Evolutionary conservation across 2,888 invertebrate species (phyloP).

Genomic region (Liodrosophila aerea): DNA sequence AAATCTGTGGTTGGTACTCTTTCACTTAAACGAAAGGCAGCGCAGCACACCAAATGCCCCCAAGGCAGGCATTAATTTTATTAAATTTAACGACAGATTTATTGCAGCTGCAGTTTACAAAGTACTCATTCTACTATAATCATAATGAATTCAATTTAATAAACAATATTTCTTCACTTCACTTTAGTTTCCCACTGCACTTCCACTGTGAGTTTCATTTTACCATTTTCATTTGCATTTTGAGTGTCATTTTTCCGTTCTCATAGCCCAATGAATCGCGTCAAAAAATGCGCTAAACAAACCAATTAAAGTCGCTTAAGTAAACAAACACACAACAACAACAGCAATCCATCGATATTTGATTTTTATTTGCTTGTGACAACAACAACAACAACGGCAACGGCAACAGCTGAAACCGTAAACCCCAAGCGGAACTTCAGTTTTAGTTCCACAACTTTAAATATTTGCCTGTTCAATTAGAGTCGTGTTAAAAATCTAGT

Average conservation of each 20-base stretch:
- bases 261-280: conserved; percentile 8
- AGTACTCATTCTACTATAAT: neutral
- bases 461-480: conserved; percentile 74
- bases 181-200: neutral
- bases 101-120: conserved; percentile 34
- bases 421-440: conserved; percentile 46
- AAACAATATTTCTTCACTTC: no score
- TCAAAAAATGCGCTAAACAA: conserved; percentile 55
- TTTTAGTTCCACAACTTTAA: conserved; percentile 35
- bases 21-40: conserved; percentile 49
- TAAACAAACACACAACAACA: conserved; percentile 43
- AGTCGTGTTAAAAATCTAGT: conserved; percentile 54
- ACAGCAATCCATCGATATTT: conserved; percentile 28
- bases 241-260: conserved; percentile 5
- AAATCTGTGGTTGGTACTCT: conserved; percentile 46
- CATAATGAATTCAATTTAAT: no score
- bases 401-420: conserved; percentile 11
- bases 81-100: conserved; percentile 57
- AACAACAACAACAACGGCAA: conserved; percentile 15
- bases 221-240: neutral
- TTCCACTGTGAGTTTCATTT: conserved; percentile 4
- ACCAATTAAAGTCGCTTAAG: conserved; percentile 58
- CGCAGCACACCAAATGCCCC: conserved; percentile 16
- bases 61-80: conserved; percentile 50
- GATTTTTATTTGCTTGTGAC: conserved; percentile 41